Evolutionary conservation across 1,140 invertebrate species (phyloP).

Genomic region (Monomorium pharaonis): DNA sequence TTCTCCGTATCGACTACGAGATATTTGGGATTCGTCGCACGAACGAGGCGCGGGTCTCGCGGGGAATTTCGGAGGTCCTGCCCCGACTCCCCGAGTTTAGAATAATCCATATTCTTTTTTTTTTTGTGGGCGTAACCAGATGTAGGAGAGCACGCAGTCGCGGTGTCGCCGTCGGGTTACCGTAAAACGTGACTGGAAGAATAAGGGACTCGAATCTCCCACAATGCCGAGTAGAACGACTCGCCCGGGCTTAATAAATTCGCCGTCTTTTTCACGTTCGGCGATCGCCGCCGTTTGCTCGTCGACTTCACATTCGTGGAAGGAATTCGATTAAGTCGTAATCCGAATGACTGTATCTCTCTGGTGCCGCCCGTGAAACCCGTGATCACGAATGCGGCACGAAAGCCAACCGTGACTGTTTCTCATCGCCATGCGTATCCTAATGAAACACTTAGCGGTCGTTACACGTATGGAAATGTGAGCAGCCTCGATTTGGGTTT

Average conservation of each 20-base stretch:
- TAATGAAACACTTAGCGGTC: conserved; percentile 68
- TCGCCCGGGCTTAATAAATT: conserved; percentile 16
- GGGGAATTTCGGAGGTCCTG: conserved; percentile 71
- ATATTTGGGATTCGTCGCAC: conserved; percentile 71
- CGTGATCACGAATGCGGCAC: conserved; percentile 1
- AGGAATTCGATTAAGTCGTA: conserved; percentile 17
- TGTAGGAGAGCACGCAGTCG: conserved; percentile 59
- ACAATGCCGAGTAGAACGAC: background rate
- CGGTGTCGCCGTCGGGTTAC: conserved; percentile 65
- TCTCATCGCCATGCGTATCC: background rate
- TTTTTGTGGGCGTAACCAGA: conserved; percentile 74
- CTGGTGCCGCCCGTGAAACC: background rate
- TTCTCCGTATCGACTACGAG: conserved; percentile 8
- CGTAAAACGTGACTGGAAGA: conserved; percentile 74
- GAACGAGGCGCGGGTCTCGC: conserved; percentile 51
- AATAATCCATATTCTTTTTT: conserved; percentile 77
- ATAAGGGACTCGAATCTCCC: conserved; percentile 64
- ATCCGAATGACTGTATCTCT: conserved; percentile 19
- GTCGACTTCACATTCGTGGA: conserved; percentile 17
- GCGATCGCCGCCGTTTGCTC: conserved; percentile 22
- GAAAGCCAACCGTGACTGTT: background rate
- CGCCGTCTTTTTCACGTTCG: conserved; percentile 26
- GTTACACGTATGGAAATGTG: conserved; percentile 64
- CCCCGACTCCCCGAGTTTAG: conserved; percentile 61
- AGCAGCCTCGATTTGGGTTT: conserved; percentile 60